Conservation (phyloP, 2,797 vertebrate genomes). For the Galaxias olidus region DNA sequence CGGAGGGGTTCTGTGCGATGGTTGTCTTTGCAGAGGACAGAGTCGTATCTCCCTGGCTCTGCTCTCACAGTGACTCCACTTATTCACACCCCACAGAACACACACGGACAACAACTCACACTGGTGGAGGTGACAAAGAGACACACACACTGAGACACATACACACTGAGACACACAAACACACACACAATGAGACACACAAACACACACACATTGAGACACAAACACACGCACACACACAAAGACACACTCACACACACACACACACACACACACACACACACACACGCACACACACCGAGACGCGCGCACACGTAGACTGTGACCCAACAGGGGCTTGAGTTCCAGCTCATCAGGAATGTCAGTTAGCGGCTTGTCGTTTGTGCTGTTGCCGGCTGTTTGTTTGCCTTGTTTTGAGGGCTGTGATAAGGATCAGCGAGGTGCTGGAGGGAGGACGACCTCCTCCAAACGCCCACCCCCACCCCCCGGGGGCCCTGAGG, state of each 20-base stretch:
- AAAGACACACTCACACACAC: neutral
- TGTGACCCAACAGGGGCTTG: slow-evolving; percentile 30
- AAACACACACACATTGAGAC: slow-evolving; percentile 4
- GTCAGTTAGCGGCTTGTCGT: slow-evolving; percentile 60
- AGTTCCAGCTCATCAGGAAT: slow-evolving; percentile 65
- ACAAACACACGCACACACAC: neutral
- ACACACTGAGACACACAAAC: slow-evolving; percentile 12
- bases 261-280: neutral
- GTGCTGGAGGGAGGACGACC: slow-evolving; percentile 47
- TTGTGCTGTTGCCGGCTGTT: slow-evolving; percentile 52
- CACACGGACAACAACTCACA: neutral
- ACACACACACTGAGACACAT: slow-evolving; percentile 11
- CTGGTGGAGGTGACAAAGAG: neutral
- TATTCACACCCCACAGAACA: neutral
- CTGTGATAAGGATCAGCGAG: slow-evolving; percentile 59
- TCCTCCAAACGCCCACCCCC: neutral
- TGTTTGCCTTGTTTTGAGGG: slow-evolving; percentile 57
- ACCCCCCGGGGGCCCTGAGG: slow-evolving; percentile 26
- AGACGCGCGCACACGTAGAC: slow-evolving; percentile 35
- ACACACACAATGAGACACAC: too few species aligned
- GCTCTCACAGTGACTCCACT: slow-evolving; percentile 14
- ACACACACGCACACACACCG: slow-evolving; percentile 11
- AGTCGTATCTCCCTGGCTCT: slow-evolving; percentile 2
- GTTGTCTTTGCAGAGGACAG: neutral
- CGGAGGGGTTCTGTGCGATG: too few species aligned